Evolutionary conservation across 53 echinoderm and acorn worm genomes (phyloP).

Genomic region (Echinarachnius parma): DNA sequence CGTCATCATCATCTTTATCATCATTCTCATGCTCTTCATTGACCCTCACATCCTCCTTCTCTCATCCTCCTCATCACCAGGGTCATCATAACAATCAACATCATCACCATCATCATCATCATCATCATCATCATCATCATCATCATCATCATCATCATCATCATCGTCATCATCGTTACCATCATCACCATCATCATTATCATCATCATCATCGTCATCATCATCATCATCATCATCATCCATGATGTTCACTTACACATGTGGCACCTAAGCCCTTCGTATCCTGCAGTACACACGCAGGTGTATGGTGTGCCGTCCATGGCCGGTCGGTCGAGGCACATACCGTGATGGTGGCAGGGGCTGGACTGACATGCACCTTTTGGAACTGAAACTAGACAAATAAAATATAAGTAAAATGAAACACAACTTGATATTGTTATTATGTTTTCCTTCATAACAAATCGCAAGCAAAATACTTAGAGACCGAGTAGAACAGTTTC

Average conservation of each 20-base stretch:
- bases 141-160: constrained; percentile 7
- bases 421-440: too few species aligned
- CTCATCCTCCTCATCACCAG: too few species aligned
- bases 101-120: constrained; percentile 5
- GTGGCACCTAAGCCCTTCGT: constrained; percentile 33
- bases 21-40: too few species aligned
- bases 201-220: background rate
- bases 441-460: too few species aligned
- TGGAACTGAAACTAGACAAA: background rate
- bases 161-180: background rate
- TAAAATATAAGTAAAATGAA: too few species aligned
- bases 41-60: too few species aligned
- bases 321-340: constrained; percentile 12
- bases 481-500: too few species aligned
- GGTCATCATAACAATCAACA: constrained; percentile 12
- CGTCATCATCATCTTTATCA: too few species aligned
- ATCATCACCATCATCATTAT: background rate
- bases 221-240: background rate
- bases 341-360: constrained; percentile 33
- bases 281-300: constrained; percentile 24
- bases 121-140: constrained; percentile 1
- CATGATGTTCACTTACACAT: constrained; percentile 33
- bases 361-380: constrained; percentile 9
- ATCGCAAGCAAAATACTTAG: too few species aligned
- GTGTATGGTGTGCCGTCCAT: background rate